Evolutionary conservation across 2,797 vertebrate species (phyloP).

Genomic region (Natrix natrix): DNA sequence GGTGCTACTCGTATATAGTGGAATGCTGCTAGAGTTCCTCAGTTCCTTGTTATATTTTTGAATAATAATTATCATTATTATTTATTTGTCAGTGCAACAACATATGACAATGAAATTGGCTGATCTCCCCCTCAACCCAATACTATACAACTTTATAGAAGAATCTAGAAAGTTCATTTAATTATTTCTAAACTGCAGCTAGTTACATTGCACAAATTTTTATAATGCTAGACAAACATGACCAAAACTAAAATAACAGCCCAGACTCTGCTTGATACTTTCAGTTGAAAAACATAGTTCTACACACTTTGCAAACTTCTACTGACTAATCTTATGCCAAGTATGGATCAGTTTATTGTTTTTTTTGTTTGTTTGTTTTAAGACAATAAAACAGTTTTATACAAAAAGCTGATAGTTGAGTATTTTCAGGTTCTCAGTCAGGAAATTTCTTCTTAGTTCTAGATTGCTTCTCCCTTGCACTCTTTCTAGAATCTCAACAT

Average conservation of each 20-base stretch:
- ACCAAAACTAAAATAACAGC: not conserved
- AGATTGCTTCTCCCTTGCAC: not conserved
- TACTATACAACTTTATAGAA: not conserved
- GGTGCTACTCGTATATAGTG: not conserved
- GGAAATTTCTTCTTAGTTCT: not conserved
- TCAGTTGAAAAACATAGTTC: not conserved
- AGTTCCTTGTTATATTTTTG: not conserved
- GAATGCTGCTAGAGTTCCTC: not conserved
- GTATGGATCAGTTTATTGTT: not conserved
- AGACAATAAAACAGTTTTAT: not conserved
- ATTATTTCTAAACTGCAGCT: not conserved
- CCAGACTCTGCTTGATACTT: not conserved
- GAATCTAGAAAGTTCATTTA: not conserved
- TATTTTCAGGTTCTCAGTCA: not conserved
- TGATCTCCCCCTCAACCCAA: too few species aligned
- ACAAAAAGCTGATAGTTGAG: not conserved
- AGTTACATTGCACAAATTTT: not conserved
- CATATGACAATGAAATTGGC: too few species aligned
- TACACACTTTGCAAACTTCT: not conserved
- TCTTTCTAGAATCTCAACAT: not conserved
- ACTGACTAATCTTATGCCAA: not conserved
- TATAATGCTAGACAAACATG: not conserved
- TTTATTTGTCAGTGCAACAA: too few species aligned
- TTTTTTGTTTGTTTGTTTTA: not conserved
- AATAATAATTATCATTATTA: too few species aligned